Evolutionary conservation across 2,888 invertebrate species (phyloP), one percentile per base, ranked within the genome.

Genomic region (Athalia circularis): DNA sequence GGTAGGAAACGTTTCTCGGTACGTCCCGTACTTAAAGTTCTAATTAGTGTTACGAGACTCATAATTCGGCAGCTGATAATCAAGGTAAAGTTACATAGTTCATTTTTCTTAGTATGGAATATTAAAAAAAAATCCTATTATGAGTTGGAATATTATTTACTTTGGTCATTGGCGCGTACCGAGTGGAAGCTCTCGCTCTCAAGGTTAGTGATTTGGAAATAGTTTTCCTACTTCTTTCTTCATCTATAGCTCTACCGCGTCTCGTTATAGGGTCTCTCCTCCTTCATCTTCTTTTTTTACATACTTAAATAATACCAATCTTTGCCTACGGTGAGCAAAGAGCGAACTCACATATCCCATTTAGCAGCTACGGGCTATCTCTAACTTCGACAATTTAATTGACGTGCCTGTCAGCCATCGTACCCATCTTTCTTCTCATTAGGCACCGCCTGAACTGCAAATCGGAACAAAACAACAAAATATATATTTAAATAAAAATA

Each of bases 371-470:
- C 77, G 7, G 54, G 59, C 65, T n/a, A 77, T 61, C 43, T 48
- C 57, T 67, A 54, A 11, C 29, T 65, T 68, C 57, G 77, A 77
- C 77, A 77, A 77, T 43, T 61, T 77, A 77, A 77, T 77, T 68
- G 77, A 77, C 68, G 77, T 68, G 45, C 29, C 68, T 52, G 77
- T 68, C 77, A 62, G 77, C 15, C 61, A 59, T 47, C 29, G 29
- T 48, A 68, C 48, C 68, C 77, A 77, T 77, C 61, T 50, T 61
- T 47, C 68, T 77, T 77, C 68, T 68, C 68, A 77, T 77, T 77
- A 77, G 77, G 65, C 29, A 62, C 29, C 57, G 45, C 50, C 68
- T 68, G 77, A 29, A 68, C 1, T 47, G 70, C 57, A 9, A 72
- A 72, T 72, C 45, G 47, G 70, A 57, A 59, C 13, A 57, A 72